Conservation (phyloP, 2,797 vertebrate species). For the Chloroceryle inda region DNA sequence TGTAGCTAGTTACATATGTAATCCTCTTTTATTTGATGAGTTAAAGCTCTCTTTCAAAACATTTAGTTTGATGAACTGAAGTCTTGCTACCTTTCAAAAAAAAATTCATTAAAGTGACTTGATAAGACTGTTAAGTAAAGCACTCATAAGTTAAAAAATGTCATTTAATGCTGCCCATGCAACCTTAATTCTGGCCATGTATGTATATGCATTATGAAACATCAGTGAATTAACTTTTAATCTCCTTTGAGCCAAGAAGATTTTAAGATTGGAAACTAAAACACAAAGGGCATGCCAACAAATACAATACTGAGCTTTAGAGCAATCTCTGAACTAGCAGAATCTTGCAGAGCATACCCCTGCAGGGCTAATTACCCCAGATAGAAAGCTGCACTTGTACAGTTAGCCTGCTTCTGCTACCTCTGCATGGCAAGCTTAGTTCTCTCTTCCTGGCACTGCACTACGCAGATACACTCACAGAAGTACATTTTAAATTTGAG, state of each 20-base stretch:
- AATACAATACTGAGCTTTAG: conserved; percentile 31
- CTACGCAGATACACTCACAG: background rate
- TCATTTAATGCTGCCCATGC: background rate
- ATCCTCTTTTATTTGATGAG: conserved; percentile 60
- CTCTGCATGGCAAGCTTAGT: background rate
- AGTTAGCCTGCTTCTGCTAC: background rate
- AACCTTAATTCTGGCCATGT: background rate
- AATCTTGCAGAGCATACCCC: background rate
- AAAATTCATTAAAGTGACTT: conserved; percentile 56
- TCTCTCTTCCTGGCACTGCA: background rate
- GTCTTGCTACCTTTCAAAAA: conserved; percentile 26
- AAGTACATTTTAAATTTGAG: background rate
- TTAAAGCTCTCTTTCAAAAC: conserved; percentile 53
- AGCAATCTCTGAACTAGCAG: conserved; percentile 1
- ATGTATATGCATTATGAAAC: conserved; percentile 11
- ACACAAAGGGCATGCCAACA: conserved; percentile 53
- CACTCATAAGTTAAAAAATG: conserved; percentile 40
- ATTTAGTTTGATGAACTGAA: conserved; percentile 35
- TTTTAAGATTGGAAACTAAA: conserved; percentile 55
- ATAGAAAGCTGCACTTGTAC: background rate
- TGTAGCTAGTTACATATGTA: conserved; percentile 24
- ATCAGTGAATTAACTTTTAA: conserved; percentile 65
- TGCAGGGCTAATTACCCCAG: conserved; percentile 43
- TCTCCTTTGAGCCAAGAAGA: conserved; percentile 56
- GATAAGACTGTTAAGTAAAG: conserved; percentile 49